Conservation (phyloP, 2,888 invertebrate species). For the Noctua fimbriata region DNA sequence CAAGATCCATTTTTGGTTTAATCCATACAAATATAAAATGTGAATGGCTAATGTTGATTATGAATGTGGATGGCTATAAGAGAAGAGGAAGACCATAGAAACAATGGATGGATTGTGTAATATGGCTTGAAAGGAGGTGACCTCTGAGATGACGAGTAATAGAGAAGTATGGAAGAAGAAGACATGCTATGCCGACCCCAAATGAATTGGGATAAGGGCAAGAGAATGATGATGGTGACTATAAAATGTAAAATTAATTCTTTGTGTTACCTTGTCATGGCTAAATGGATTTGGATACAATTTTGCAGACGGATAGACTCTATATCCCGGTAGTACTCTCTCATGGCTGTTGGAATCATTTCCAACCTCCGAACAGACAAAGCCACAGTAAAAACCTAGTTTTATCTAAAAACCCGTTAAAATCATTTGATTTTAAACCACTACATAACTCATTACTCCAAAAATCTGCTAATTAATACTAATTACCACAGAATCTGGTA, state of each 20-base stretch:
- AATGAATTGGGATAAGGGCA: too few species aligned
- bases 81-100: neutral
- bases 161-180: neutral
- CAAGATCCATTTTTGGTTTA: neutral
- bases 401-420: neutral
- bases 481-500: constrained; percentile 27
- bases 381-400: neutral
- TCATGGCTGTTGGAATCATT: neutral
- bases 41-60: neutral
- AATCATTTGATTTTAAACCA: constrained; percentile 14
- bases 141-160: neutral
- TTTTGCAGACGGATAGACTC: neutral
- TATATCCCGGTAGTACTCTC: neutral
- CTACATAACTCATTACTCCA: neutral
- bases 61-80: neutral
- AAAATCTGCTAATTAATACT: constrained; percentile 30
- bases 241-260: neutral
- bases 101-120: neutral
- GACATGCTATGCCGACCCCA: neutral
- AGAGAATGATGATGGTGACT: neutral
- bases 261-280: neutral
- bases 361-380: neutral
- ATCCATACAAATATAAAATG: neutral
- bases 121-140: neutral
- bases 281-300: neutral